Base-by-base conservation (phyloP, 2,113 vertebrate genomes). In the Chunga burmeisteri region DNA sequence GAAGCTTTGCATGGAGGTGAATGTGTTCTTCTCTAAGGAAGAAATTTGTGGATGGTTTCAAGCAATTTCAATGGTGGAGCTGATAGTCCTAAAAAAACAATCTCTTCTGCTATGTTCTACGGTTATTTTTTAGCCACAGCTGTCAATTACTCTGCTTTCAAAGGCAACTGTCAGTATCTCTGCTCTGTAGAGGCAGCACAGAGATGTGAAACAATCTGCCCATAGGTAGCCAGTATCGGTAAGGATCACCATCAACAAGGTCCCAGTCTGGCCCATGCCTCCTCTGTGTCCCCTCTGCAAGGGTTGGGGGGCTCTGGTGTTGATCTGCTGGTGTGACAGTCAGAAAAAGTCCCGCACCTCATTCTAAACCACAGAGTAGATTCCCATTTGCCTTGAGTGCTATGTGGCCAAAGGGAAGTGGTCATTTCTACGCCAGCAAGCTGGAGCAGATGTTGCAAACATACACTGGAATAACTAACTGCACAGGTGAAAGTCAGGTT, bases 21-120 rank as follows among this genome's bases (percentile, higher is more conserved):
- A 81, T 16, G 13, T 92, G 73, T 73, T 94, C 70, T 90, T 84
- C 63, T 88, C 67, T 68, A 40, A 80, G 36, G 52, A 80, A 82
- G 66, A 88, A n/a, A 52, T 95, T 90, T 90, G 93, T 87, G 81
- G 81, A 89, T 90, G 71, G 74, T 93, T 97, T 95, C 79, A 88
- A 90, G 47, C n/a, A 90, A 65, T 93, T 96, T 94, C 71, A 44
- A 26, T 67, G 42, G 25, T 86, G 50, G 52, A 93, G 42, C 23
- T 83, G 87, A 93, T 86, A 91, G 82, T 55, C 23, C 70, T 82
- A 80, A 87, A 66, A 66, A 83, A 91, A 17, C 74, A 94, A 55
- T 58, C 49, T 82, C 62, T 89, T 82, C 79, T 86, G 46, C 46
- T 78, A 55, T 34, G 65, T 78, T 82, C 78, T 38, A 13, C 1